Conservation (phyloP, 2,797 vertebrate species). For the Peromyscus attwateri region DNA sequence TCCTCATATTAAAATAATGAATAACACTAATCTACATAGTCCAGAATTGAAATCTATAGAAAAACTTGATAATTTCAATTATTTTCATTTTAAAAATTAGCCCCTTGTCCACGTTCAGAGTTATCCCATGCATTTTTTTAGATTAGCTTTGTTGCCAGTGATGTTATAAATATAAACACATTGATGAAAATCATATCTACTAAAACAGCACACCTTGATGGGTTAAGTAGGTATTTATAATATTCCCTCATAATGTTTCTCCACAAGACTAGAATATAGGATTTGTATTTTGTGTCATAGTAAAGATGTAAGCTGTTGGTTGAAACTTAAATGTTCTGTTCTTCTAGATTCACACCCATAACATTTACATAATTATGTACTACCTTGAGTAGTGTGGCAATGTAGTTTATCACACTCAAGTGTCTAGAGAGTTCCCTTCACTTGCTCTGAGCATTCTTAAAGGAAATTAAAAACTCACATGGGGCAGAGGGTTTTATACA, state of each 20-base stretch:
- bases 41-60: background rate
- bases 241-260: background rate
- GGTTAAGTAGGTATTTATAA: background rate
- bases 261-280: background rate
- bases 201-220: background rate
- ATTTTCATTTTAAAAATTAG: background rate
- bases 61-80: background rate
- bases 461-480: background rate
- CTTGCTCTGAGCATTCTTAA: background rate
- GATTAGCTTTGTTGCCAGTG: conserved; percentile 4
- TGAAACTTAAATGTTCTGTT: background rate
- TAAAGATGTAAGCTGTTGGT: background rate
- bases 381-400: background rate
- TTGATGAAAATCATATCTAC: background rate
- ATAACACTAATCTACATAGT: background rate
- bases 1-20: background rate
- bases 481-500: background rate
- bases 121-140: background rate
- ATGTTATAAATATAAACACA: background rate
- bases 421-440: background rate
- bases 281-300: background rate
- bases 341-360: background rate
- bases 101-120: conserved; percentile 2
- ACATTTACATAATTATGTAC: background rate
- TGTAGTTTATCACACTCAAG: background rate